Evolutionary conservation across 2,888 invertebrate species (phyloP).

Genomic region (Romanomermis culicivorax): DNA sequence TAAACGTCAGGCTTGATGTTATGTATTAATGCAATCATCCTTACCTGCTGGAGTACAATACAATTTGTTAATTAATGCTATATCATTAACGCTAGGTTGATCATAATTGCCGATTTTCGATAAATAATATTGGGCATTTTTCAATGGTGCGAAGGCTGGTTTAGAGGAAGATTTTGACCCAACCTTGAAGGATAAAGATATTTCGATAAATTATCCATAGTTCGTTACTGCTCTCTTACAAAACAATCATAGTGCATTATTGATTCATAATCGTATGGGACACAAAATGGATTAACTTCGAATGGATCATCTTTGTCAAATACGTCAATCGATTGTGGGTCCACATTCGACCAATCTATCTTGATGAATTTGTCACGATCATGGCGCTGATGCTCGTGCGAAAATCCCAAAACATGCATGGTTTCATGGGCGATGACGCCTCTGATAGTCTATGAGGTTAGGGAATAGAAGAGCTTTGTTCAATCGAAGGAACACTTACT

Average conservation of each 20-base stretch:
- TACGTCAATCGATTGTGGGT: constrained; percentile 2
- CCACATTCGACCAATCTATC: background rate
- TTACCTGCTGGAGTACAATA: constrained; percentile 1
- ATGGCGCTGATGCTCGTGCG: background rate
- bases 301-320: constrained; percentile 1
- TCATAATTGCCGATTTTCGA: background rate
- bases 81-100: background rate
- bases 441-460: background rate
- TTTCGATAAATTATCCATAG: background rate
- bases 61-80: background rate
- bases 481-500: background rate
- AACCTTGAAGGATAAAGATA: background rate
- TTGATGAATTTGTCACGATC: background rate
- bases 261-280: background rate
- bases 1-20: background rate
- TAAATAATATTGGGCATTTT: background rate
- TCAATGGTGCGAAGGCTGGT: background rate
- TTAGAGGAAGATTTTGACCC: background rate
- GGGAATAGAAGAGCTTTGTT: background rate
- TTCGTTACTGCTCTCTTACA: background rate
- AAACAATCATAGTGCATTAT: background rate
- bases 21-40: background rate
- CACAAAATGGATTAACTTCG: constrained; percentile 5
- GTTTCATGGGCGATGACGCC: constrained; percentile 2
- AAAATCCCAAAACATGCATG: background rate